A percentile compares a stretch with the other conserved stretches of the same genome.
phyloP scores from a whole-genome alignment of 2,888 invertebrate species.

The Blera fallax region DNA sequence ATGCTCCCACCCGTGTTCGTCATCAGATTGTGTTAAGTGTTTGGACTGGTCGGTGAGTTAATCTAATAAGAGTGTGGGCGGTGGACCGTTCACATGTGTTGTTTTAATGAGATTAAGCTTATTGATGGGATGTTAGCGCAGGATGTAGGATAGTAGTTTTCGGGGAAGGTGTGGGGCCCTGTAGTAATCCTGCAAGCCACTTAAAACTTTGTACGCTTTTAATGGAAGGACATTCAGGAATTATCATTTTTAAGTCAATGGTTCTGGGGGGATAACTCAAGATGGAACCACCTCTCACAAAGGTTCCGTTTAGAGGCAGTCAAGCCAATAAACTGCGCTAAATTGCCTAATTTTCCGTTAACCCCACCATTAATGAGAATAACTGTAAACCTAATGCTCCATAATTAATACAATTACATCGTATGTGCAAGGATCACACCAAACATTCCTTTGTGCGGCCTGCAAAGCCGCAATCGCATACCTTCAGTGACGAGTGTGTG shows the following conservation, averaged over 20 bases:
- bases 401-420: constrained; percentile 36
- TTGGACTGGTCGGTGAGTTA: constrained; percentile 5
- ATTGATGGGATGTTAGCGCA: constrained; percentile 44
- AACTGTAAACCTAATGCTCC: neutral
- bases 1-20: neutral
- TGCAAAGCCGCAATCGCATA: neutral
- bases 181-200: neutral
- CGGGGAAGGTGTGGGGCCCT: neutral
- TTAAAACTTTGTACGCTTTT: neutral
- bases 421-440: constrained; percentile 10
- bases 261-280: too few species aligned
- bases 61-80: constrained; percentile 15
- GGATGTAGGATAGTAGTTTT: neutral
- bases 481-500: too few species aligned
- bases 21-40: constrained; percentile 49
- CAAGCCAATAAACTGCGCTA: constrained; percentile 10
- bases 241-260: neutral
- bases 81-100: constrained; percentile 39
- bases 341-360: constrained; percentile 21
- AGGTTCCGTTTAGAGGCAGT: neutral
- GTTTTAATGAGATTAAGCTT: constrained; percentile 64
- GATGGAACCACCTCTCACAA: neutral
- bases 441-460: neutral
- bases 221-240: neutral
- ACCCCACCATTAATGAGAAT: constrained; percentile 1